Evolutionary conservation across 2,113 vertebrate species (phyloP).

Genomic region (Cyprinodon variegatus): DNA sequence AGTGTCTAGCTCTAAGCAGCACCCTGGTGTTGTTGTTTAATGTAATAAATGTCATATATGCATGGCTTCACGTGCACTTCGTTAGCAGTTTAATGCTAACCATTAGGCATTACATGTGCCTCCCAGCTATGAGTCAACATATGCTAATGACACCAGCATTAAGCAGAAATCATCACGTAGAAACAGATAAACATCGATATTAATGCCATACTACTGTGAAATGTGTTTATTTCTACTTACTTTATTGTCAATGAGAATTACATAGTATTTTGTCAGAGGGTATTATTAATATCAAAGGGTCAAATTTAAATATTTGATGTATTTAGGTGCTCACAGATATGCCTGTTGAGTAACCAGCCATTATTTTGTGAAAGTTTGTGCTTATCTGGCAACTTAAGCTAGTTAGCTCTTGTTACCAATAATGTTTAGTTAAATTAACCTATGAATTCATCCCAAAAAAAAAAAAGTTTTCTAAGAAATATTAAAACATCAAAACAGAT

Average conservation of each 20-base stretch:
- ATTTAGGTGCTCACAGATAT: not conserved
- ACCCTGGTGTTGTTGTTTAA: slow-evolving; percentile 78
- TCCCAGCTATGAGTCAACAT: slow-evolving; percentile 65
- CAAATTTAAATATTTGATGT: not conserved
- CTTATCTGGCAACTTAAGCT: not conserved
- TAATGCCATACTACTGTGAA: not conserved
- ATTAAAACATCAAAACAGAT: not conserved
- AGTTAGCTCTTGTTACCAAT: not conserved
- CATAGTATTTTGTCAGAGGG: not conserved
- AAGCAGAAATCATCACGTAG: slow-evolving; percentile 58
- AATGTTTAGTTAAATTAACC: not conserved
- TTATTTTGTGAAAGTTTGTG: no score
- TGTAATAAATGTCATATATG: slow-evolving; percentile 82
- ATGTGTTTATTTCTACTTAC: slow-evolving; percentile 10
- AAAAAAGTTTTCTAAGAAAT: not conserved
- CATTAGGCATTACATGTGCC: slow-evolving; percentile 64
- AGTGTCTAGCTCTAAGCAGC: slow-evolving; percentile 66
- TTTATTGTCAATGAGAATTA: not conserved
- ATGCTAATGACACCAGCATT: slow-evolving; percentile 74
- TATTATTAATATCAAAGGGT: not conserved
- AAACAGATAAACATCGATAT: slow-evolving; percentile 17
- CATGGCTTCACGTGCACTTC: slow-evolving; percentile 79
- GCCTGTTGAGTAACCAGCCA: no score
- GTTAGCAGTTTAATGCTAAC: slow-evolving; percentile 74
- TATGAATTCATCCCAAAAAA: not conserved